Base-by-base conservation (phyloP, 2,888 invertebrate species). In the Athrips mouffetella region DNA sequence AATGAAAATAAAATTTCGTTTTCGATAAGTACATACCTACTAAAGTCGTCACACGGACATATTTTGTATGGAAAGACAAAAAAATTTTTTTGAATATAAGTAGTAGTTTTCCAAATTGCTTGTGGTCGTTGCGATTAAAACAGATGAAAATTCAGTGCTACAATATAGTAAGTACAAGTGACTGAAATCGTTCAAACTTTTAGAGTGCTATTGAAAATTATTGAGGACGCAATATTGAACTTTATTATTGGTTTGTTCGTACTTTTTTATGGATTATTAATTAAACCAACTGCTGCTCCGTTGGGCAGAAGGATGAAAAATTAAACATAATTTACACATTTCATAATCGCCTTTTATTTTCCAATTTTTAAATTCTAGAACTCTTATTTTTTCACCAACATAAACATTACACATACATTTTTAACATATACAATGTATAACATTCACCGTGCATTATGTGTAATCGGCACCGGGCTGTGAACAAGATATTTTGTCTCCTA, bases 281-380 rank as follows among this genome's bases (percentile, higher is more conserved):
- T n/a, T n/a, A n/a, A n/a, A n/a, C n/a, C n/a, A n/a, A n/a, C n/a
- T n/a, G n/a, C n/a, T n/a, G n/a, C n/a, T n/a, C n/a, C n/a, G n/a
- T n/a, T n/a, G n/a, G n/a, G n/a, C n/a, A n/a, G n/a, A 16, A 16
- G 33, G n/a, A 18, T 39, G 4, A 47, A 46, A 52, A 47, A 59
- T 51, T 31, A 65, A 75, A 58, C 65, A 55, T 77, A 76, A 70
- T 76, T 74, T 51, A 46, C 63, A 59, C 61, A 66, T 77, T 76
- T 78, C 73, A 71, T 69, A 81, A 84, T 84, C 86, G 82, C 83
- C 85, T 80, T 84, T 83, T 81, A 69, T 74, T 75, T 69, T 63
- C 63, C 69, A 65, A 71, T 20, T 75, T 80, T 76, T n/a, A n/a
- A n/a, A 76, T 67, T 72, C 80, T 82, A 81, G 72, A 74, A 67